These are phyloP conservation scores for Sceloporus tristichus DNA, from an alignment of 2,113 vertebrate genomes.

Conservation along the genomic window DNA sequence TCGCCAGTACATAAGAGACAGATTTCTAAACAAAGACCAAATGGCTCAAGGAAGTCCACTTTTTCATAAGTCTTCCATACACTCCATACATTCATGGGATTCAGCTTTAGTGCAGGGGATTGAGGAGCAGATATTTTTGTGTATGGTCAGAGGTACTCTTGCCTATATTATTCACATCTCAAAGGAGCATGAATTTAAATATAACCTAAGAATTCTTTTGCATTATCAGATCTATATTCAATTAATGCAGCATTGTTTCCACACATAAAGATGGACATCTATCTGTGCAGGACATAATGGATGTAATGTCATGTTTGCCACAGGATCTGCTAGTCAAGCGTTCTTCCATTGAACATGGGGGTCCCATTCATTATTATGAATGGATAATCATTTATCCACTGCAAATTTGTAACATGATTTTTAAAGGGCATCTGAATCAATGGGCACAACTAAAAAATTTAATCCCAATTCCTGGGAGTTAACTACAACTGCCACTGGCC, in stretches of 20 bases:
- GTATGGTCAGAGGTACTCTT: background rate
- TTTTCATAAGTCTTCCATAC: background rate
- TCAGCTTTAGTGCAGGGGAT: background rate
- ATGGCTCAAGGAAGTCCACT: background rate
- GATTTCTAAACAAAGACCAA: background rate
- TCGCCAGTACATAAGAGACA: background rate
- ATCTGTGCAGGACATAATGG: too few relatives aligned
- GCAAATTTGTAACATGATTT: background rate
- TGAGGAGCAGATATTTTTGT: background rate
- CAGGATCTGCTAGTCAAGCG: background rate
- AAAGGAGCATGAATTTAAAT: background rate
- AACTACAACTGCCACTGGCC: too few relatives aligned
- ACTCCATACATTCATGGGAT: too few relatives aligned
- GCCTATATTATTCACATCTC: background rate
- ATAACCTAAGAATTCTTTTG: background rate
- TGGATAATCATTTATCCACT: background rate
- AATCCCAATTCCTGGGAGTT: background rate
- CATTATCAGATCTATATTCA: background rate
- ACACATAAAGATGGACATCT: background rate
- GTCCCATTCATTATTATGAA: background rate
- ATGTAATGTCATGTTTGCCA: background rate
- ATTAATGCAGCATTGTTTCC: background rate
- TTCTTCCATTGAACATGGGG: background rate
- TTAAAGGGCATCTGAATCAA: background rate
- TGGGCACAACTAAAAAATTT: background rate